These are phyloP conservation scores for Cosmia trapezina DNA, from an alignment of 2,888 invertebrate genomes.

Conservation along the genomic window DNA sequence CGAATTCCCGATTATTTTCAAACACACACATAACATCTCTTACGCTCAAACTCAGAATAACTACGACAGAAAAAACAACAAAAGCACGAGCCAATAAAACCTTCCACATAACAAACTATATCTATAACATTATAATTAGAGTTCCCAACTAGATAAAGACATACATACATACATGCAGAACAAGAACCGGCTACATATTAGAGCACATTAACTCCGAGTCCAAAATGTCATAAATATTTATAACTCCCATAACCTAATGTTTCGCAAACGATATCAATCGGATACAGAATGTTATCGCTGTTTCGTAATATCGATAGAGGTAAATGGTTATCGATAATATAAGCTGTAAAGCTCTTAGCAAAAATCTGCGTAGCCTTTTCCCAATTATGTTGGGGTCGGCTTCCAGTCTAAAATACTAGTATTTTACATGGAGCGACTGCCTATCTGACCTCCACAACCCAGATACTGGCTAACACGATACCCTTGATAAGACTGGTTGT, in stretches of 20 bases:
- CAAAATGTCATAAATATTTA: conserved; percentile 50
- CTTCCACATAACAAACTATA: not conserved
- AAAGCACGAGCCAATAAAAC: not conserved
- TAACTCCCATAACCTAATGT: conserved; percentile 27
- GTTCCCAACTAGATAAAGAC: conserved; percentile 7
- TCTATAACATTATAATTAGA: not conserved
- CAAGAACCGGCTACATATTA: conserved; percentile 28
- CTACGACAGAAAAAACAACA: not conserved
- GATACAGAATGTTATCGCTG: conserved; percentile 15
- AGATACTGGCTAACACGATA: no score
- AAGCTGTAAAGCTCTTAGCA: not conserved
- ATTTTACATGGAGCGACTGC: no score
- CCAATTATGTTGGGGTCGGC: no score
- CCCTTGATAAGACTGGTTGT: no score
- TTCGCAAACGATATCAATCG: conserved; percentile 51
- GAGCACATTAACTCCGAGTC: conserved; percentile 32
- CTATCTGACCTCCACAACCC: no score
- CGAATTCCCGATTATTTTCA: not conserved
- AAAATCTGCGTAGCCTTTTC: not conserved
- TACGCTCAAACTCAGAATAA: not conserved
- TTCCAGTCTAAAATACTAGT: no score
- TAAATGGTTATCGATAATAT: conserved; percentile 25
- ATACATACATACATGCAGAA: not conserved
- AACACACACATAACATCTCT: not conserved
- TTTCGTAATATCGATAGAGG: conserved; percentile 36